Percentiles rank a stretch among this genome's conserved stretches.
These are phyloP conservation scores for Morinoia aosen DNA, from an alignment of 2,888 invertebrate species.

Conservation along the genomic window DNA sequence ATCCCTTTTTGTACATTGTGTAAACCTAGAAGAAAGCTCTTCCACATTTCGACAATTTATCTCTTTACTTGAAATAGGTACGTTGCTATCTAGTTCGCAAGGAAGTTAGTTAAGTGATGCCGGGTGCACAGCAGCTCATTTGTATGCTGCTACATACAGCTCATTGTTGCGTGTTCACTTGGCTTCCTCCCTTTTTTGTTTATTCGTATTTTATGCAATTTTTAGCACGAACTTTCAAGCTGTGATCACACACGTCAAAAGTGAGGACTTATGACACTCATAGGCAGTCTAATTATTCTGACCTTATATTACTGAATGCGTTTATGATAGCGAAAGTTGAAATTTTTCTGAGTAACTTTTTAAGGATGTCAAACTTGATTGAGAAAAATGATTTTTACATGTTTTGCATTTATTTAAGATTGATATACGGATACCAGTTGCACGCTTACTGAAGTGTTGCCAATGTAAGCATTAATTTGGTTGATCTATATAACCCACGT, in stretches of 20 bases:
- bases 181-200: background rate
- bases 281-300: background rate
- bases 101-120: background rate
- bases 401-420: constrained; percentile 1
- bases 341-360: background rate
- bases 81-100: background rate
- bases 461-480: background rate
- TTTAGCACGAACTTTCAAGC: background rate
- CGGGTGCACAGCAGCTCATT: background rate
- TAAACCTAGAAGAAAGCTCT: background rate
- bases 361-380: background rate
- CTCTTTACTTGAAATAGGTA: background rate
- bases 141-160: background rate
- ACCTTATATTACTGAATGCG: background rate
- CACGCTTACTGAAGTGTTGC: background rate
- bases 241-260: background rate
- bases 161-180: background rate
- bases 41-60: background rate
- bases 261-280: background rate
- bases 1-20: background rate
- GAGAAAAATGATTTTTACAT: background rate
- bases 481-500: constrained; percentile 13
- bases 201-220: background rate
- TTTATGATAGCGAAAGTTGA: background rate
- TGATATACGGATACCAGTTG: background rate